Evolutionary conservation across 1,140 invertebrate genomes (phyloP).

Genomic region (Zaprionus inermis): DNA sequence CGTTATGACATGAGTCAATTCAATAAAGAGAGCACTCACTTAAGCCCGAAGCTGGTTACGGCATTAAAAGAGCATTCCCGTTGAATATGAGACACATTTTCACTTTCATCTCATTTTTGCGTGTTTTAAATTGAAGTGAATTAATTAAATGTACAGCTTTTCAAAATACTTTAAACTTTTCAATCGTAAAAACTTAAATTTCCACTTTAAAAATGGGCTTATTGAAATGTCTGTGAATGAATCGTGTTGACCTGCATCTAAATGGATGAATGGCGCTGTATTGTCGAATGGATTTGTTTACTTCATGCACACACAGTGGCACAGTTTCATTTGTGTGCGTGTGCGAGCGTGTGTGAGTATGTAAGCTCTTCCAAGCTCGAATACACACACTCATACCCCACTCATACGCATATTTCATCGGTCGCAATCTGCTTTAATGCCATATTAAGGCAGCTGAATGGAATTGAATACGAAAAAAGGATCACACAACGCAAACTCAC

Average conservation of each 20-base stretch:
- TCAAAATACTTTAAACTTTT: neutral
- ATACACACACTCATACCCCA: slow-evolving; percentile 10
- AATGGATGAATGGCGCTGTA: slow-evolving; percentile 59
- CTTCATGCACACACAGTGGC: slow-evolving; percentile 17
- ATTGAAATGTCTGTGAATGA: neutral
- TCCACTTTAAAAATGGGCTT: neutral
- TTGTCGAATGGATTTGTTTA: slow-evolving; percentile 52
- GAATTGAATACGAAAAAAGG: slow-evolving; percentile 70
- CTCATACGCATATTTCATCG: slow-evolving; percentile 25
- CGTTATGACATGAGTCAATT: neutral
- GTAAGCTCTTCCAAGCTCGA: slow-evolving; percentile 7
- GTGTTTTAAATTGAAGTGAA: neutral
- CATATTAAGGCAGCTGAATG: slow-evolving; percentile 74
- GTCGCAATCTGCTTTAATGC: slow-evolving; percentile 69
- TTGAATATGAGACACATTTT: neutral
- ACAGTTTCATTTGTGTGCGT: neutral
- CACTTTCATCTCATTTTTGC: neutral
- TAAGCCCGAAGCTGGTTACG: neutral
- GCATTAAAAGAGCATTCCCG: neutral
- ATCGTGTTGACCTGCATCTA: slow-evolving; percentile 32
- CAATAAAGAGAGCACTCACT: neutral
- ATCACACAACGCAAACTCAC: slow-evolving; percentile 8
- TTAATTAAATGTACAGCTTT: neutral
- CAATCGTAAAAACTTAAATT: neutral
- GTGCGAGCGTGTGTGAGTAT: neutral